Conservation (phyloP, 1,140 invertebrate species). For the Manduca sexta region DNA sequence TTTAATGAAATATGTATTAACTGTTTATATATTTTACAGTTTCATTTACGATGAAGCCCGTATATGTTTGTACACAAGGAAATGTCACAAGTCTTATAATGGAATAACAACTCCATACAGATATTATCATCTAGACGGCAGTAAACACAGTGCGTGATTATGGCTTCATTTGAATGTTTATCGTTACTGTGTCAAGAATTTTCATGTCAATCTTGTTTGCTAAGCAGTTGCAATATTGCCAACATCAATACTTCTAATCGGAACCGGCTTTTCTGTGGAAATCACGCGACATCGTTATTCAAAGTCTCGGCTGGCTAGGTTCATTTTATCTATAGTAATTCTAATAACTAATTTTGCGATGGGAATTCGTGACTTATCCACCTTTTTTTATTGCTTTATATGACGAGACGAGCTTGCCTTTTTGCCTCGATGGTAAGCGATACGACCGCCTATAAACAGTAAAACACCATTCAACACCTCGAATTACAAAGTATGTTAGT, state of each 20-base stretch:
- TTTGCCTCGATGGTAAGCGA: too few relatives aligned
- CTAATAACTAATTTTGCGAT: neutral
- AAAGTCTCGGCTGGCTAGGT: neutral
- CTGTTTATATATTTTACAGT: too few relatives aligned
- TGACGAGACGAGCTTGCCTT: too few relatives aligned
- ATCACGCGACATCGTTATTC: constrained; percentile 12
- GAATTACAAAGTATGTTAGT: too few relatives aligned
- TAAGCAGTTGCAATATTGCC: neutral
- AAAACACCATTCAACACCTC: too few relatives aligned
- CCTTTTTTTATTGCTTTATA: too few relatives aligned
- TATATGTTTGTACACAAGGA: too few relatives aligned
- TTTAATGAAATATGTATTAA: too few relatives aligned
- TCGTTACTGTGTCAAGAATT: constrained; percentile 17
- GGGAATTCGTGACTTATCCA: neutral
- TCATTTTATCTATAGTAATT: neutral
- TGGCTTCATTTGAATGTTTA: constrained; percentile 30
- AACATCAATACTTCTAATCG: constrained; percentile 11
- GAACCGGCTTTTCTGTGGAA: constrained; percentile 10
- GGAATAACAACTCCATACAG: constrained; percentile 7
- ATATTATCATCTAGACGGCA: constrained; percentile 10
- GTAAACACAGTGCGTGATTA: constrained; percentile 19
- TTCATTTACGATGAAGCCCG: too few relatives aligned
- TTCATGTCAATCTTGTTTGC: constrained; percentile 9
- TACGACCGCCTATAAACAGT: too few relatives aligned
- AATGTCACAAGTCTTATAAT: too few relatives aligned